A percentile compares a stretch with the other conserved stretches of the same genome.
These are phyloP conservation scores for Ptiloglossa arizonensis DNA, from an alignment of 1,140 invertebrate species.

Conservation along the genomic window DNA sequence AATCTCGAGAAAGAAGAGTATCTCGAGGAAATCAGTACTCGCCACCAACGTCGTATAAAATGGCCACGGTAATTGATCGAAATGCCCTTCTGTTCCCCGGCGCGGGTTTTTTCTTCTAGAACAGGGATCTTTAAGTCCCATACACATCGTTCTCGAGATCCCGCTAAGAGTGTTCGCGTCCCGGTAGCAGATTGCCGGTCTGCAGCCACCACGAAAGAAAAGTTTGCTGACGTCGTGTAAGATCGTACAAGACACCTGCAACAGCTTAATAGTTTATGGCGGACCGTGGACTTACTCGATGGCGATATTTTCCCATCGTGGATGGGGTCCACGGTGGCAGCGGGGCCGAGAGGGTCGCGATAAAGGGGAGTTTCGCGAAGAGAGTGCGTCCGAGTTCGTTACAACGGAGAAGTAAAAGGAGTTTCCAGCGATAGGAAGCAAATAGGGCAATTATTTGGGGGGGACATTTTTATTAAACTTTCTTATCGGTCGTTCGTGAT, in stretches of 20 bases:
- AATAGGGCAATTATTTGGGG: constrained; percentile 30
- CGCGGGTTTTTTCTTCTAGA: constrained; percentile 12
- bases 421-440: neutral
- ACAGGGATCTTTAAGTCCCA: constrained; percentile 44
- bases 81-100: neutral
- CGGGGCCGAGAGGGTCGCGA: neutral
- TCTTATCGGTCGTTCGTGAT: constrained; percentile 25
- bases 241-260: constrained; percentile 68
- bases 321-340: too few species aligned
- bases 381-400: constrained; percentile 28
- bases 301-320: constrained; percentile 52
- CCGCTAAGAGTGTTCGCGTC: constrained; percentile 19
- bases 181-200: constrained; percentile 49
- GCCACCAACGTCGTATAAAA: neutral
- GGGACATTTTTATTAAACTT: constrained; percentile 40
- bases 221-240: constrained; percentile 54
- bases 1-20: neutral
- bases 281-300: constrained; percentile 53
- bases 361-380: constrained; percentile 13
- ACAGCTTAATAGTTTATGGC: constrained; percentile 68
- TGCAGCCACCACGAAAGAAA: constrained; percentile 36
- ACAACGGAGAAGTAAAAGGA: constrained; percentile 5
- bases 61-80: constrained; percentile 30
- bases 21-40: neutral
- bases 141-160: constrained; percentile 23